phyloP scores from a whole-genome alignment of 2,113 vertebrate species.

The Eubucco bourcierii region DNA sequence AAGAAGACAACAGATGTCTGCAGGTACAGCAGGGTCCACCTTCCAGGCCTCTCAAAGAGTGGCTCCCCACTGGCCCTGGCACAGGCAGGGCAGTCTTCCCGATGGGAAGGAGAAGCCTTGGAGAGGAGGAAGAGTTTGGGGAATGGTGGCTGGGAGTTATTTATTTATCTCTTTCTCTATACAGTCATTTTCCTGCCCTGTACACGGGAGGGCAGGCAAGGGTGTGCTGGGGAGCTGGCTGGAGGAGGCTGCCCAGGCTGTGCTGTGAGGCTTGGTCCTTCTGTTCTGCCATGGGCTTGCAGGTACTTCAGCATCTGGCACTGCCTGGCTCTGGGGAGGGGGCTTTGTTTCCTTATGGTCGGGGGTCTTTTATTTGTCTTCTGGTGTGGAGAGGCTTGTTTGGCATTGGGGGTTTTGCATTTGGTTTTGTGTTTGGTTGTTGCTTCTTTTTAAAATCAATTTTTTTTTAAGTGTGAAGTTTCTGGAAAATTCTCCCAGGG shows the following conservation, averaged over 20 bases:
- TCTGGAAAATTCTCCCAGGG: conserved; percentile 36
- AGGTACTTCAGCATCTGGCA: not conserved
- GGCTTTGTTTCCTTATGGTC: not conserved
- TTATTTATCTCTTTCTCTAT: not conserved
- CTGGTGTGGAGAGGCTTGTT: not conserved
- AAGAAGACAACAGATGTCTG: conserved; percentile 65
- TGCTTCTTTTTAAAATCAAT: not conserved
- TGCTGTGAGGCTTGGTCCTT: not conserved
- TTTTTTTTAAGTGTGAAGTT: not conserved
- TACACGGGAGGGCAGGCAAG: not conserved
- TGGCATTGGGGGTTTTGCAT: not conserved
- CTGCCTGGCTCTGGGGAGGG: not conserved
- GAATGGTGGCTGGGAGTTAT: conserved; percentile 38
- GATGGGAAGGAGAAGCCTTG: conserved; percentile 11
- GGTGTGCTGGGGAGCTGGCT: not conserved
- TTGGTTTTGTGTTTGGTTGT: no score
- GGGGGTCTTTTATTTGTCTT: not conserved
- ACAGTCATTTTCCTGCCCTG: not conserved
- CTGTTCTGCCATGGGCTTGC: not conserved
- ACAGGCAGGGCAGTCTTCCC: conserved; percentile 5
- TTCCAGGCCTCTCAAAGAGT: not conserved
- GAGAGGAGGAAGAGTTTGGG: conserved; percentile 42
- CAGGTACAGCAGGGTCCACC: conserved; percentile 79
- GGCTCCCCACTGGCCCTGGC: not conserved
- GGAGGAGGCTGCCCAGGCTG: not conserved